Percentiles rank a stretch among this genome's conserved stretches.
Evolutionary conservation across 92 coral and sea anemone species (phyloP).

Genomic region (Phenganax marumi): DNA sequence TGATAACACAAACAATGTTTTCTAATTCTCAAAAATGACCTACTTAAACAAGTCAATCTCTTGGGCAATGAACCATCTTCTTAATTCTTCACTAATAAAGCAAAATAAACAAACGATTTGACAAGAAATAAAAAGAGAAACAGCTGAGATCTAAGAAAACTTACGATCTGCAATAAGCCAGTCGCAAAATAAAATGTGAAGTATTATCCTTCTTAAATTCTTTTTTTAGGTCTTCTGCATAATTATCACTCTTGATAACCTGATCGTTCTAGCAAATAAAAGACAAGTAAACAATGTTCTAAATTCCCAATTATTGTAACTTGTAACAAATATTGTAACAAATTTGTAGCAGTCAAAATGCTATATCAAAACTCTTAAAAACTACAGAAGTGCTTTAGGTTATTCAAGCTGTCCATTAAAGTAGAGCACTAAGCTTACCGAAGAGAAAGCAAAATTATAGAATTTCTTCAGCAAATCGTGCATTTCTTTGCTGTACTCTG

Average conservation of each 20-base stretch:
- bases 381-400: neutral
- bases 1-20: neutral
- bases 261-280: neutral
- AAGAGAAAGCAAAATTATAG: slow-evolving; percentile 42
- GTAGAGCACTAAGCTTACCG: neutral
- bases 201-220: slow-evolving; percentile 77
- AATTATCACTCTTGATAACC: neutral
- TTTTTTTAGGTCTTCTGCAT: slow-evolving; percentile 47
- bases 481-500: slow-evolving; percentile 59
- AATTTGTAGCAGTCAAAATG: neutral
- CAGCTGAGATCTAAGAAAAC: slow-evolving; percentile 17
- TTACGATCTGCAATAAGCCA: slow-evolving; percentile 99
- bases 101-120: neutral
- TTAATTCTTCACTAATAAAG: slow-evolving; percentile 74
- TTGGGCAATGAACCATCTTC: slow-evolving; percentile 89
- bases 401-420: too few relatives aligned
- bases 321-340: neutral
- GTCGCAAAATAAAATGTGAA: slow-evolving; percentile 90
- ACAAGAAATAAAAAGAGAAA: neutral
- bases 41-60: slow-evolving; percentile 89
- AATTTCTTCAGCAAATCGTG: slow-evolving; percentile 50
- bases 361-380: neutral
- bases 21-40: neutral
- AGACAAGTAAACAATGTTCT: neutral
- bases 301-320: neutral